Conservation (phyloP, 2,888 invertebrate species). For the Chalcosyrphus nemorum region DNA sequence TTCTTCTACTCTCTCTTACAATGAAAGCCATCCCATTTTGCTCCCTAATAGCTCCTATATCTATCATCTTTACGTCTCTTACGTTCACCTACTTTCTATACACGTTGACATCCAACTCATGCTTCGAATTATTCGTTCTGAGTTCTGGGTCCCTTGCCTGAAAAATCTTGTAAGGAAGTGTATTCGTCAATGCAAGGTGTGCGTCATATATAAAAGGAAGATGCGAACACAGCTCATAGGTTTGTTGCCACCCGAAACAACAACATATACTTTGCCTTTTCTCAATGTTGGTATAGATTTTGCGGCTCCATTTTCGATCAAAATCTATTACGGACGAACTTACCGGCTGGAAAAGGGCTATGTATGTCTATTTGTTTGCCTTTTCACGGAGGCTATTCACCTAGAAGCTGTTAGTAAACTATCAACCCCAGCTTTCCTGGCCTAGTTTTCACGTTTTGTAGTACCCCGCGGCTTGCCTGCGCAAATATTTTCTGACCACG, state of each 20-base stretch:
- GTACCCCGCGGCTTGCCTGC: too few relatives aligned
- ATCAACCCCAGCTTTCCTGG: too few relatives aligned
- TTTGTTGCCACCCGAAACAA: neutral
- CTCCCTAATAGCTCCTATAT: slow-evolving; percentile 10
- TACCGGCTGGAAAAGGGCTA: neutral
- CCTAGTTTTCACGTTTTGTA: too few relatives aligned
- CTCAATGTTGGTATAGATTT: neutral
- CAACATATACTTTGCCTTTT: neutral
- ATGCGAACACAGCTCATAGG: slow-evolving; percentile 1
- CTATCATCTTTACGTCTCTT: neutral
- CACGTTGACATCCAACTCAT: slow-evolving; percentile 16
- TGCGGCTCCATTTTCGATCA: neutral
- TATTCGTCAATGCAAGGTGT: neutral
- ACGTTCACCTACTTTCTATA: slow-evolving; percentile 8
- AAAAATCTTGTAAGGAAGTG: slow-evolving; percentile 2
- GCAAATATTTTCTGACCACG: too few relatives aligned
- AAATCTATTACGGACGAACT: neutral
- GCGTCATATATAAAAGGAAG: neutral
- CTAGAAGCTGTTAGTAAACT: too few relatives aligned
- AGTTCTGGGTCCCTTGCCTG: slow-evolving; percentile 9
- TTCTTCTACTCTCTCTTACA: neutral
- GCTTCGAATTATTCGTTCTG: neutral
- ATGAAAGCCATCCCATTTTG: slow-evolving; percentile 2
- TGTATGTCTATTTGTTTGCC: neutral
- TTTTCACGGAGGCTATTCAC: too few relatives aligned